These are phyloP conservation scores for Myopa tessellatipennis DNA, from an alignment of 2,888 invertebrate genomes.

Conservation along the genomic window DNA sequence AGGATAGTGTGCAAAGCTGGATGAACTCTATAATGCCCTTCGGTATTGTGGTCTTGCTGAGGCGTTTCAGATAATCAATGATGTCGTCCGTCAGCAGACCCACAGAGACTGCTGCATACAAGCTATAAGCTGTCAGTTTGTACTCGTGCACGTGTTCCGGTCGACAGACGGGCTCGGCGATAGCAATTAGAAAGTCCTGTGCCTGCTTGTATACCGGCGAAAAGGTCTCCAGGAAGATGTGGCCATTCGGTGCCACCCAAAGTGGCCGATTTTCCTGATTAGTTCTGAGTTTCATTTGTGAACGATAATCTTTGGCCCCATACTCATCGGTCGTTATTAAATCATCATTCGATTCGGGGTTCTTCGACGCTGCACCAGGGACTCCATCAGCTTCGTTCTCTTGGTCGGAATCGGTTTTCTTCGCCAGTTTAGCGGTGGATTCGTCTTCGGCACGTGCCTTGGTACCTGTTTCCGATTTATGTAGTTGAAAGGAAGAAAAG, in stretches of 20 bases:
- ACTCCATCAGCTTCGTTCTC: constrained; percentile 68
- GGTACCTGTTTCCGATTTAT: constrained; percentile 67
- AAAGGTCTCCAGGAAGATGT: constrained; percentile 98
- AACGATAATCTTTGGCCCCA: constrained; percentile 94
- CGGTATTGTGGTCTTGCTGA: constrained; percentile 95
- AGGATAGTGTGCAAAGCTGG: constrained; percentile 94
- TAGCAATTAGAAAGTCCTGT: constrained; percentile 98
- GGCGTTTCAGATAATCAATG: constrained; percentile 91
- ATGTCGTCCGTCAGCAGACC: constrained; percentile 98
- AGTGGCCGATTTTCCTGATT: constrained; percentile 91
- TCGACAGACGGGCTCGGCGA: constrained; percentile 98
- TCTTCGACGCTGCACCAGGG: constrained; percentile 87
- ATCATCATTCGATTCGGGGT: constrained; percentile 85
- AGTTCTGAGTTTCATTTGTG: constrained; percentile 84
- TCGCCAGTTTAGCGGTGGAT: constrained; percentile 72
- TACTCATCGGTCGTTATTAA: constrained; percentile 89
- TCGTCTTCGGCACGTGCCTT: constrained; percentile 73
- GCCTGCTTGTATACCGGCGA: constrained; percentile 99
- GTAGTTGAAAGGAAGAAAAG: neutral
- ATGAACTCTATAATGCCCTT: constrained; percentile 97
- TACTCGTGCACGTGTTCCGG: constrained; percentile 98
- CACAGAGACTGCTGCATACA: constrained; percentile 99
- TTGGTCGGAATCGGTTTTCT: constrained; percentile 66
- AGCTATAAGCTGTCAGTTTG: constrained; percentile 96
- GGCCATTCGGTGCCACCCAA: constrained; percentile 99